Percentiles rank a stretch among this genome's conserved stretches.
Evolutionary conservation across 1,140 invertebrate genomes (phyloP).

Genomic region (Zaprionus africanus): DNA sequence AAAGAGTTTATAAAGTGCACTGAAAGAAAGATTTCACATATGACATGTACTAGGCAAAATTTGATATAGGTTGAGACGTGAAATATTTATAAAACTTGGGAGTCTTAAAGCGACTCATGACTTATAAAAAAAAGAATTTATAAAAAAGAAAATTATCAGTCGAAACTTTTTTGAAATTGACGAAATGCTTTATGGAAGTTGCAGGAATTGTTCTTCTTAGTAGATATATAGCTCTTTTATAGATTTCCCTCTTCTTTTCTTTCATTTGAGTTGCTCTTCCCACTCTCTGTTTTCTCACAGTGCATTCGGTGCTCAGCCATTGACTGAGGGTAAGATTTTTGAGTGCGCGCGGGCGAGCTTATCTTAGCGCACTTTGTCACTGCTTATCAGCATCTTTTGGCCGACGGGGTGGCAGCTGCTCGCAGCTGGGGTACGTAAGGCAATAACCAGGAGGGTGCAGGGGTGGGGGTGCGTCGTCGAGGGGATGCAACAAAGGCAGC

Average conservation of each 20-base stretch:
- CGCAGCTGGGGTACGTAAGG: neutral
- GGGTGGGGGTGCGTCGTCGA: neutral
- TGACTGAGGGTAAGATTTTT: conserved; percentile 26
- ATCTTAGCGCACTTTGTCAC: conserved; percentile 75
- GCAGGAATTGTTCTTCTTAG: too few species aligned
- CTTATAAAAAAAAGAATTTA: neutral
- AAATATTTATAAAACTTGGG: neutral
- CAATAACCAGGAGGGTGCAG: neutral
- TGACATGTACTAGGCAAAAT: neutral
- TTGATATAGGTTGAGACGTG: neutral
- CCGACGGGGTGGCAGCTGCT: conserved; percentile 3
- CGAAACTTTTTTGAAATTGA: too few species aligned
- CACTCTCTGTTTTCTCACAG: neutral
- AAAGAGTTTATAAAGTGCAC: conserved; percentile 64
- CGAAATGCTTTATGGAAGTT: too few species aligned
- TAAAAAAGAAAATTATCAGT: too few species aligned
- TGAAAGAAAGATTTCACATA: neutral
- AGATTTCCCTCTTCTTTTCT: too few species aligned
- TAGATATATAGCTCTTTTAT: too few species aligned
- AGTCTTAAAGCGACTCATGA: neutral
- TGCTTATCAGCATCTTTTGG: conserved; percentile 76
- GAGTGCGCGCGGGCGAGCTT: conserved; percentile 41
- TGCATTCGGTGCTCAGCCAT: conserved; percentile 28
- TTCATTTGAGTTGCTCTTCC: neutral
- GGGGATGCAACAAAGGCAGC: conserved; percentile 21